Percentiles rank a stretch among this genome's conserved stretches.
Evolutionary conservation across 2,888 invertebrate genomes (phyloP).

Genomic region (Scaptomyza polygonia): DNA sequence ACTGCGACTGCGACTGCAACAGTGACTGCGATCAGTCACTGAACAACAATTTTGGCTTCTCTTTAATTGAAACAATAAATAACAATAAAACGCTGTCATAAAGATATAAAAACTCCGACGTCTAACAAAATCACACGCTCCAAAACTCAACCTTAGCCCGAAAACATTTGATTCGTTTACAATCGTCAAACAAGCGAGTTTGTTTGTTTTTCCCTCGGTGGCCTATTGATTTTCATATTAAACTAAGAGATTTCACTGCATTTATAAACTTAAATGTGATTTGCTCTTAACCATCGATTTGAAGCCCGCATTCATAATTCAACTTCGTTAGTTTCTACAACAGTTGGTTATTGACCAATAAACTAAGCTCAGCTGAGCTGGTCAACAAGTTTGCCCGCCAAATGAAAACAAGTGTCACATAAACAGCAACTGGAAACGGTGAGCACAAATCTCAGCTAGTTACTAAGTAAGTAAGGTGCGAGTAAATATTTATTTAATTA

Average conservation of each 20-base stretch:
- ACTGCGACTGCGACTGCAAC: conserved; percentile 9
- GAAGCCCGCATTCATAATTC: conserved; percentile 24
- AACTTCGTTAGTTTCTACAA: conserved; percentile 46
- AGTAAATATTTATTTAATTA: conserved; percentile 76
- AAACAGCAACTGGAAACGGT: conserved; percentile 41
- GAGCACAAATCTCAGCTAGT: conserved; percentile 54
- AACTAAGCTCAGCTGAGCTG: conserved; percentile 16
- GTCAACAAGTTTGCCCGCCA: conserved; percentile 56
- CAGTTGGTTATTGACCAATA: conserved; percentile 63
- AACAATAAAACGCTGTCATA: conserved; percentile 60
- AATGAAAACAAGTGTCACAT: conserved; percentile 73
- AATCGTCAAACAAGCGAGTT: conserved; percentile 45
- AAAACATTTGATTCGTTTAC: conserved; percentile 20
- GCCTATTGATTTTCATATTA: conserved; percentile 69
- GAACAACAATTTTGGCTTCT: conserved; percentile 32
- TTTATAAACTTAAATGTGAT: conserved; percentile 34
- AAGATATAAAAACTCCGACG: conserved; percentile 58
- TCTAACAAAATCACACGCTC: conserved; percentile 48
- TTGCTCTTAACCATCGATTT: conserved; percentile 34
- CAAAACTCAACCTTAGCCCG: conserved; percentile 14
- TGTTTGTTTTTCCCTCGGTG: conserved; percentile 66
- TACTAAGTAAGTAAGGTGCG: conserved; percentile 66
- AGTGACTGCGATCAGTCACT: conserved; percentile 58
- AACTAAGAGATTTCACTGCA: conserved; percentile 53
- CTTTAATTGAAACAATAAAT: conserved; percentile 72